Evolutionary conservation across 1,140 invertebrate genomes (phyloP), one percentile per base, ranked within the genome.

Genomic region (Mya arenaria): DNA sequence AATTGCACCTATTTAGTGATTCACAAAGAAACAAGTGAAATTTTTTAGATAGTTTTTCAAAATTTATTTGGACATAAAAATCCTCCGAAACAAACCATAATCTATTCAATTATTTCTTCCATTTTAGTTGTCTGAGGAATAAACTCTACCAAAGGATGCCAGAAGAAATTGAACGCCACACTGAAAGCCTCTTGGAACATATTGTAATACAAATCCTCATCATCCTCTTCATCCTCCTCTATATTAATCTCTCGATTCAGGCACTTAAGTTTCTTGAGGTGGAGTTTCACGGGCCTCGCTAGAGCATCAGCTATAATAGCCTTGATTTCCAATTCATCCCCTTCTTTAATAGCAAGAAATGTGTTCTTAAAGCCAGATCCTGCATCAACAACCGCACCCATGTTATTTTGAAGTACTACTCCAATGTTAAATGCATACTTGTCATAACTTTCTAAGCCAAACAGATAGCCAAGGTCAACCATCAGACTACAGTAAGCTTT

Each of bases 81-180:
- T n/a, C n/a, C n/a, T n/a, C n/a, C n/a, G n/a, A n/a, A n/a, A n/a
- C n/a, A n/a, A n/a, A n/a, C n/a, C n/a, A n/a, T n/a, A n/a, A n/a
- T n/a, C n/a, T n/a, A n/a, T n/a, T n/a, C n/a, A n/a, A n/a, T n/a
- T n/a, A n/a, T n/a, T n/a, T n/a, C n/a, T n/a, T n/a, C n/a, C n/a
- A n/a, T n/a, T n/a, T n/a, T n/a, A n/a, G n/a, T n/a, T 52, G 17
- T 48, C 48, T 79, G 73, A 4, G 83, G 83, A 3, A 71, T 65
- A 68, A 85, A 89, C 56, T 86, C 84, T 37, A 88, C 81, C 6
- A 91, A 55, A 25, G 90, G 90, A 63, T 88, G 90, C 81, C 87
- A 89, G 55, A 88, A 84, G 66, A 91, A 91, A 71, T 91, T 88
- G 62, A 91, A 87, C 4, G 86, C 85, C 4, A 90, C 79, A 3